Base-by-base conservation (phyloP, 2,113 vertebrate genomes). In the Sturnira hondurensis region DNA sequence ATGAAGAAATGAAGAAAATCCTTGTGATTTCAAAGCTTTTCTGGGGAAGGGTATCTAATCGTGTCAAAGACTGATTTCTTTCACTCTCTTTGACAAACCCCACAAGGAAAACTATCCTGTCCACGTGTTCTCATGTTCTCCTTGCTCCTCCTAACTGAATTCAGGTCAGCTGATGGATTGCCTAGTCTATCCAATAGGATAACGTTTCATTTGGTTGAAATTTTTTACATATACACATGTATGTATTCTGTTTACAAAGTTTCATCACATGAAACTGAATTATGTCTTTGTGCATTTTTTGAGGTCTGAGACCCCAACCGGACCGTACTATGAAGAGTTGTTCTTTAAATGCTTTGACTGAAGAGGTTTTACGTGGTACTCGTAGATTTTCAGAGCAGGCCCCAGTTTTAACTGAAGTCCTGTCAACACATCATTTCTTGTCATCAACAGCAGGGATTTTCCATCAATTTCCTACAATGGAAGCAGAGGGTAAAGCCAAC, bases 361-460 rank as follows among this genome's bases (percentile, higher is more conserved):
- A 96, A 99, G 98, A 89, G 99, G 99, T 97, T 99, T 99, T 97
- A 99, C 99, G 26, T 99, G 99, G 98, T 99, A 99, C 97, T 99
- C 99, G 36, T 99, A 99, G 98, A 99, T 99, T 98, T 99, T 99
- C 98, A 99, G 98, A 4, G 99, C 99, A 33, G 99, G 99, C 85
- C 99, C 99, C 96, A 99, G 98, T 98, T 99, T 99, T 98, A 99
- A 99, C 54, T 99, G 99, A 98, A 99, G 99, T 98, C 99, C 99
- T 52, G 99, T 99, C 98, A 99, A 98, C 96, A 99, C 99, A 78
- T 99, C 99, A 91, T 99, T 99, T 78, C 99, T 99, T 65, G 99
- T 99, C 99, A 99, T 99, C 98, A 99, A 98, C 89, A 99, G 99
- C 96, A 99, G 98, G 84, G 99, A 99, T 98, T 99, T 99, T 89